Evolutionary conservation across 2,797 vertebrate genomes (phyloP).

Genomic region (Esox lucius): DNA sequence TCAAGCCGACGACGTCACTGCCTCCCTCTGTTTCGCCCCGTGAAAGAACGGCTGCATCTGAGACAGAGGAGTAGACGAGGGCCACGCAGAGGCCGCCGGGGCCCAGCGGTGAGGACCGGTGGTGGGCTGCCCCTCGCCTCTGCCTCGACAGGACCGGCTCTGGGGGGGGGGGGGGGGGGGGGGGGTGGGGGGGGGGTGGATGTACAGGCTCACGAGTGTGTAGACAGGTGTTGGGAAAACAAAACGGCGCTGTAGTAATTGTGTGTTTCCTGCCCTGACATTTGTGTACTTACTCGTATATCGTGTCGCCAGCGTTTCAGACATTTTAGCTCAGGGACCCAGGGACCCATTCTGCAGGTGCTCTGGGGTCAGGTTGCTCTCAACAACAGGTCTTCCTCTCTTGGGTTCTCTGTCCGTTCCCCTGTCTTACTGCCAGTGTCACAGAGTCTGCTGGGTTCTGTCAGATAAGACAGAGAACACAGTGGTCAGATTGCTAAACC

Average conservation of each 20-base stretch:
- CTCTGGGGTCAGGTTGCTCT: neutral
- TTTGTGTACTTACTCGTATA: neutral
- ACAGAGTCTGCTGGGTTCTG: neutral
- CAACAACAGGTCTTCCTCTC: neutral
- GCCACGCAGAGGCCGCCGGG: neutral
- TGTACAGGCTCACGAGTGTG: neutral
- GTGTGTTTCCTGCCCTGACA: neutral
- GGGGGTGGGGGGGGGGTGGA: neutral
- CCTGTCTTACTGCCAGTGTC: neutral
- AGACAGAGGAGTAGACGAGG: neutral
- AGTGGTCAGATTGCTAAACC: neutral
- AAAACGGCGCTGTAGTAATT: neutral
- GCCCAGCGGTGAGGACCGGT: neutral
- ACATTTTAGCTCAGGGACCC: neutral
- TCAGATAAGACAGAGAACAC: neutral
- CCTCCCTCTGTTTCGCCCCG: too few relatives aligned
- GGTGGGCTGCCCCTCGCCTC: neutral
- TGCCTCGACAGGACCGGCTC: neutral
- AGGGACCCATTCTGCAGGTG: neutral
- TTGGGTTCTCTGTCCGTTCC: neutral
- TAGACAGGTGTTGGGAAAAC: neutral
- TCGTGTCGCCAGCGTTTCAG: neutral
- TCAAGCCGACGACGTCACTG: neutral
- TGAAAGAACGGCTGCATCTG: neutral
- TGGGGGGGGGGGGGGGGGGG: neutral